A percentile compares a stretch with the other conserved stretches of the same genome.
These are phyloP conservation scores for Oriolus oriolus DNA, from an alignment of 2,113 vertebrate species.

Conservation along the genomic window DNA sequence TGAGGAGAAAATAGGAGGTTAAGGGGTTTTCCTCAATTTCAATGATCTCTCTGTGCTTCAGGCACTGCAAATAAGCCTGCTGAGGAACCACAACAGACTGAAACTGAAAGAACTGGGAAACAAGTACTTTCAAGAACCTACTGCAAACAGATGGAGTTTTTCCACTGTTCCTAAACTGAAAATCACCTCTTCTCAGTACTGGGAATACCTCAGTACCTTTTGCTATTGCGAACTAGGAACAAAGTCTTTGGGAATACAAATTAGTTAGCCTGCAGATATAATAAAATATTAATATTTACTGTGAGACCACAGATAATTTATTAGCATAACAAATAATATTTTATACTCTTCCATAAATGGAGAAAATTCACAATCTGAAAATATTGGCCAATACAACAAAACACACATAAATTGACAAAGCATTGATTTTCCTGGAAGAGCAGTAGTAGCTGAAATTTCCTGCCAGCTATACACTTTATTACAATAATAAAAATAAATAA, in stretches of 20 bases:
- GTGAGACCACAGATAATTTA: neutral
- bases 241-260: neutral
- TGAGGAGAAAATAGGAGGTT: neutral
- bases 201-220: neutral
- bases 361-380: neutral
- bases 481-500: neutral
- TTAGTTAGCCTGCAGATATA: neutral
- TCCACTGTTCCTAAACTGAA: neutral
- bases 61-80: neutral
- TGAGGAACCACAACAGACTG: neutral
- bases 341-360: neutral
- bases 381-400: neutral
- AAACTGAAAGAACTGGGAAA: neutral
- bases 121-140: neutral
- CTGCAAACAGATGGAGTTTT: neutral
- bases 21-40: neutral
- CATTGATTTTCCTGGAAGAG: neutral
- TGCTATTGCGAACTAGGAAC: neutral
- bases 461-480: neutral
- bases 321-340: neutral
- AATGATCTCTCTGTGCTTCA: neutral
- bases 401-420: neutral
- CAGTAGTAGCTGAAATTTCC: neutral
- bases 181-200: neutral
- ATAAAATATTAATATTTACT: neutral